A percentile compares a stretch with the other conserved stretches of the same genome.
Evolutionary conservation across 2,113 vertebrate species (phyloP).

Genomic region (Peromyscus polionotus): DNA sequence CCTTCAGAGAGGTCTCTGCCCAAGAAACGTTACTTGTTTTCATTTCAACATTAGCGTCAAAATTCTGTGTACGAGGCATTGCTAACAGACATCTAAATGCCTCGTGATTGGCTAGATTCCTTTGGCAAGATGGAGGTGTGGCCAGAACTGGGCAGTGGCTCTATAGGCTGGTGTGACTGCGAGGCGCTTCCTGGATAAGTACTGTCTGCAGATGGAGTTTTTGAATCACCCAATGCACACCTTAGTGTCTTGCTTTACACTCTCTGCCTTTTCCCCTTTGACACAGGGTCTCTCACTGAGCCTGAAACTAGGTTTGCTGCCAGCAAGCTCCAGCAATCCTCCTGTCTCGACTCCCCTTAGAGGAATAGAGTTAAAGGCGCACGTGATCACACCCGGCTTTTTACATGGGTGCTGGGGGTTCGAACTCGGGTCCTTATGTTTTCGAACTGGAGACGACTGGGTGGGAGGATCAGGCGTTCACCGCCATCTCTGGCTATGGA

Average conservation of each 20-base stretch:
- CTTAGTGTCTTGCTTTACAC: neutral
- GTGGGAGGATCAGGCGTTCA: neutral
- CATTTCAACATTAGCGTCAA: neutral
- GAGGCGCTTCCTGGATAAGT: neutral
- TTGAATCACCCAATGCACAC: neutral
- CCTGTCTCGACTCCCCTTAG: neutral
- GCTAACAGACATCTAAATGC: neutral
- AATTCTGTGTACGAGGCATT: constrained; percentile 2
- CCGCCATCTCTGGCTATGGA: neutral
- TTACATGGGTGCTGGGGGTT: neutral
- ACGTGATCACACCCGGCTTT: neutral
- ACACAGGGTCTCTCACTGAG: neutral
- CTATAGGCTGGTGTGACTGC: neutral
- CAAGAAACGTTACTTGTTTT: neutral
- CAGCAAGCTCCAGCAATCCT: neutral
- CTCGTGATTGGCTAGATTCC: neutral
- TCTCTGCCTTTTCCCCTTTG: neutral
- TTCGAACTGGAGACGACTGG: neutral
- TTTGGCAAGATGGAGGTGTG: neutral
- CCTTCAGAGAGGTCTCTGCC: constrained; percentile 6
- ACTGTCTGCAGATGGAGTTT: neutral
- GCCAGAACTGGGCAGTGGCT: neutral
- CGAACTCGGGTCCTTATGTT: neutral
- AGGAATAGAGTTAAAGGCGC: neutral
- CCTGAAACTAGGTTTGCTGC: neutral